phyloP scores from a whole-genome alignment of 2,113 vertebrate genomes.

The Macheiramphus alcinus region DNA sequence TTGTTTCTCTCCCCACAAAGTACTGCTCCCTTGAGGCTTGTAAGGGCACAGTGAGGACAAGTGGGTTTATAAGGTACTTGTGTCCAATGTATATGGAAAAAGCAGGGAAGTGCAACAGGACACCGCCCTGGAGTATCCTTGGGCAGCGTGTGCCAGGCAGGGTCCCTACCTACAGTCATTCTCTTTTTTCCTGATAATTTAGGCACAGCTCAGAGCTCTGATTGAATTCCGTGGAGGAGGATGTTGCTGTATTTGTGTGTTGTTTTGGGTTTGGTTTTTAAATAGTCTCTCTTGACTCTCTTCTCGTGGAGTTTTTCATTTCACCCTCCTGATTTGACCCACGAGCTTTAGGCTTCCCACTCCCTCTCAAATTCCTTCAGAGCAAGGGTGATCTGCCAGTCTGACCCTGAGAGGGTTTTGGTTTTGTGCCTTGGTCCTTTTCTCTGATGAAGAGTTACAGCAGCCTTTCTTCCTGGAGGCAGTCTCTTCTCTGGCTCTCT shows the following conservation, averaged over 20 bases:
- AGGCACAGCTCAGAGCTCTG: neutral
- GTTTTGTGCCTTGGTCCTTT: neutral
- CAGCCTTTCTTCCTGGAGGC: neutral
- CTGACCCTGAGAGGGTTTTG: neutral
- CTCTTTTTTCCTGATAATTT: neutral
- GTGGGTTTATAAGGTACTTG: neutral
- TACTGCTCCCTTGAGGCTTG: neutral
- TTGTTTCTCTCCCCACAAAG: neutral
- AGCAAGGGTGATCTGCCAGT: neutral
- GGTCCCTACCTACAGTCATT: neutral
- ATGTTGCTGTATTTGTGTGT: neutral
- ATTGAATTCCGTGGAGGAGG: neutral
- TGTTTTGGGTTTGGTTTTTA: neutral
- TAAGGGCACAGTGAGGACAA: neutral
- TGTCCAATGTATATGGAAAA: neutral
- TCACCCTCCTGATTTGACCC: neutral
- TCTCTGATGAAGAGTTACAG: neutral
- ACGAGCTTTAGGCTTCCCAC: neutral
- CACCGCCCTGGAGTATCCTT: neutral
- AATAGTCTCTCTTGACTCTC: neutral
- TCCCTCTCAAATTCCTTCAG: neutral
- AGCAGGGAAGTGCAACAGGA: neutral
- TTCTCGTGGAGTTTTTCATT: neutral
- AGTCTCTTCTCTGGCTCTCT: neutral
- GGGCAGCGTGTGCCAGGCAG: neutral